These are phyloP conservation scores for Ganaspis brasiliensis DNA, from an alignment of 2,888 invertebrate species.

Conservation along the genomic window DNA sequence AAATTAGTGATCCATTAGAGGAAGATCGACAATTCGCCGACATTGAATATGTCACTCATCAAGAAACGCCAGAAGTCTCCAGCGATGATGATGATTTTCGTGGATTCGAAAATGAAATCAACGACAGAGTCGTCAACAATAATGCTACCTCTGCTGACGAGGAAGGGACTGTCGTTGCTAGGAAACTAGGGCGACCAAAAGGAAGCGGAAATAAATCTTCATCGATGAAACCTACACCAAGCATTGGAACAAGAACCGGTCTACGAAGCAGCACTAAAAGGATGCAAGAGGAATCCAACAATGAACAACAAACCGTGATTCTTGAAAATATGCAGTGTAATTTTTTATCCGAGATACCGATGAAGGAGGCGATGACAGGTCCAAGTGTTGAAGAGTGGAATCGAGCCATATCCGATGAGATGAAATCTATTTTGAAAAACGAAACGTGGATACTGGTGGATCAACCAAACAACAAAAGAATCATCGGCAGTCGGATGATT, in stretches of 20 bases:
- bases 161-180: background rate
- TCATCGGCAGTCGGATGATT: background rate
- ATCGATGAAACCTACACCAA: background rate
- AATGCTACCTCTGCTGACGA: background rate
- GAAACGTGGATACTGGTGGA: slow-evolving; percentile 46
- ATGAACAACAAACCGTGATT: background rate
- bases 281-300: background rate
- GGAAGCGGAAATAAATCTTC: background rate
- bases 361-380: slow-evolving; percentile 30
- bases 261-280: background rate
- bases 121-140: too few relatives aligned
- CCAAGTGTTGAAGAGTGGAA: slow-evolving; percentile 42
- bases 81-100: slow-evolving; percentile 19
- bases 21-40: background rate
- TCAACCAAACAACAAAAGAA: slow-evolving; percentile 14
- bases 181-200: background rate
- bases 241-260: background rate
- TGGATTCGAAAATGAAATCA: slow-evolving; percentile 5
- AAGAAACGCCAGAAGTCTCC: background rate
- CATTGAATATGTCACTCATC: background rate
- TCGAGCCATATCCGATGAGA: slow-evolving; percentile 37
- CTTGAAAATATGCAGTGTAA: background rate
- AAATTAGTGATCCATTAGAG: background rate
- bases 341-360: slow-evolving; percentile 27
- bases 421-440: slow-evolving; percentile 41